Evolutionary conservation across 2,888 invertebrate species (phyloP), one percentile per base, ranked within the genome.

Genomic region (Hydraecia micacea): DNA sequence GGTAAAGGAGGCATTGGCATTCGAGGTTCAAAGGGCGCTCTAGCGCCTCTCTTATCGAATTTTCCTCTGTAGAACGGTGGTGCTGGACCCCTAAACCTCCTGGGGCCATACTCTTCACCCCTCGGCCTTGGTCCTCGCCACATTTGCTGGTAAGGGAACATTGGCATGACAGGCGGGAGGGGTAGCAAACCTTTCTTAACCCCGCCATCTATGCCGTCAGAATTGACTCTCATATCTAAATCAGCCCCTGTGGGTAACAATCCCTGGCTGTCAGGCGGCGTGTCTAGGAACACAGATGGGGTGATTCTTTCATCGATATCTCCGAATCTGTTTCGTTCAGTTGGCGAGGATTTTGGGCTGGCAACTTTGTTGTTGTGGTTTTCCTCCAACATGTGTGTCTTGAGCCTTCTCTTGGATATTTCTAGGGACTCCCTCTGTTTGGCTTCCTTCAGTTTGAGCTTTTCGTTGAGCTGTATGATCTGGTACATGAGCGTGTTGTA

Each of bases 391-490:
- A 93, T 93, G 55, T 95, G 95, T 6, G 95, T 94, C 81, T 95
- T 94, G 0, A 97, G 92, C 85, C 95, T 96, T 46, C 95, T 92
- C 83, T 97, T 96, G 0, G 97, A 97, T 66, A 97, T 96, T 90
- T 98, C 97, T 39, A 97, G 86, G 0, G 97, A 97, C 80, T 98
- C 98, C 60, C 97, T 97, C 70, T 98, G 97, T 88, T 98, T 98
- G 0, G 98, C 98, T 79, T 98, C 98, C 79, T 98, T 97, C 7
- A 98, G 94, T 92, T 98, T 98, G 66, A 97, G 97, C 74, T 97
- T 98, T 92, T 99, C 98, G 87, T 98, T 98, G 86, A 98, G 97
- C 88, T 98, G 98, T 82, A 98, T 96, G 2, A 98, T 98, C 93
- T 98, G 98, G 92, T 98, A 98, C 93, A 98, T 97, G 32, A 98